Evolutionary conservation across 2,797 vertebrate species (phyloP), one percentile per base, ranked within the genome.

Genomic region (Mormyrops attenuatus): DNA sequence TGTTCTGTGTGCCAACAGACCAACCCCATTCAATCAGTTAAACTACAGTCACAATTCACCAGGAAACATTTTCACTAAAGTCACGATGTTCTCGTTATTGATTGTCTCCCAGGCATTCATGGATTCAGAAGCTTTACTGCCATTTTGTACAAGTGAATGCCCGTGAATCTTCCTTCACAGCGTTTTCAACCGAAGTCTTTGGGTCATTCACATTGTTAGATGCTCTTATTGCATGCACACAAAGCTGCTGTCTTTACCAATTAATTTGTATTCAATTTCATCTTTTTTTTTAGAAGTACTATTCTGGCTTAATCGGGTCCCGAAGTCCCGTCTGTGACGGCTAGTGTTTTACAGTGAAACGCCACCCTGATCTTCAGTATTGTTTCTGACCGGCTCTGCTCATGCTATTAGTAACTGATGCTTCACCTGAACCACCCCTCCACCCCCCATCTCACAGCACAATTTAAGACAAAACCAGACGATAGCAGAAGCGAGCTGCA

Each of bases 261-360:
- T 80, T 17, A 44, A 44, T 20, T 80, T 2, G 2, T 44, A 20
- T 20, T 41, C 17, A 44, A 41, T 7, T 80, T 44, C 5, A 80
- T 20, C 38, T 15, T 15, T 30, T 66, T 30, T 69, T 69, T 69
- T 0, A 69, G 4, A 69, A 15, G 9, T 30, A 41, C 11, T 41
- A 80, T 20, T 44, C 38, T 41, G 38, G 38, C 15, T 69, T 87
- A 87, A 87, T 38, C 13, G 50, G 55, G 88, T 22, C 30, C 55
- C 26, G 1, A 80, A 60, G 87, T 88, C 55, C 26, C 53, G 60
- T 82, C 89, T 88, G 77, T 11, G 80, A 22, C 90, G 88, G 30
- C 63, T 87, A 1, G 85, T 63, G 85, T 30, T 86, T 90, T 90
- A 88, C 91, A 91, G 91, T 87, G 88, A 91, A 91, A 90, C n/a